Percentiles rank a stretch among this genome's conserved stretches.
Conservation (phyloP, 2,888 invertebrate genomes). For the Dermolepida albohirtum region DNA sequence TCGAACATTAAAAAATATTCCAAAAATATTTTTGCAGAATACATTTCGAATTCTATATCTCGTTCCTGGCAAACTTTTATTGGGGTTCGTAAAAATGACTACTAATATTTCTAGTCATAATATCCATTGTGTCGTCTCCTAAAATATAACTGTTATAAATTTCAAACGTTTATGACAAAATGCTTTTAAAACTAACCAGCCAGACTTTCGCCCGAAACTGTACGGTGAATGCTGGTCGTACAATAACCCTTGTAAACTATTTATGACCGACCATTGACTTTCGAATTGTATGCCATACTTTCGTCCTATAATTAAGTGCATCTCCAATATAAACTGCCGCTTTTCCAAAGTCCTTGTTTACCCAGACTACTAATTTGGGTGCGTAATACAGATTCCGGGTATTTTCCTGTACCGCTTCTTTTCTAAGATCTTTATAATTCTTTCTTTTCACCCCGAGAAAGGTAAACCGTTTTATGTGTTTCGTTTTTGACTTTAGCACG, state of each 20-base stretch:
- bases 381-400: slow-evolving; percentile 31
- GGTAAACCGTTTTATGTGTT: slow-evolving; percentile 22
- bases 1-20: too few relatives aligned
- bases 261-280: slow-evolving; percentile 49
- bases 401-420: background rate
- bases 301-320: slow-evolving; percentile 44
- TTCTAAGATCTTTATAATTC: slow-evolving; percentile 5
- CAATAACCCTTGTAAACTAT: slow-evolving; percentile 48
- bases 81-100: too few relatives aligned
- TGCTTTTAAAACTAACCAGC: background rate
- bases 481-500: background rate
- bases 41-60: too few relatives aligned
- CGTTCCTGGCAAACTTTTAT: too few relatives aligned
- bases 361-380: background rate
- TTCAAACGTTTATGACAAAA: slow-evolving; percentile 1
- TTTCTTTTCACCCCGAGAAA: slow-evolving; percentile 15
- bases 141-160: too few relatives aligned
- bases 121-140: too few relatives aligned
- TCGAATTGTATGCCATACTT: slow-evolving; percentile 48
- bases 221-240: slow-evolving; percentile 14
- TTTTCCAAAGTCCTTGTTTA: slow-evolving; percentile 16
- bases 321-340: slow-evolving; percentile 49
- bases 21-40: too few relatives aligned
- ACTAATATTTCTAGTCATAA: too few relatives aligned
- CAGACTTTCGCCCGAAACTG: slow-evolving; percentile 18